phyloP scores from a whole-genome alignment of 2,797 vertebrate species.

The Lepus oiostolus region DNA sequence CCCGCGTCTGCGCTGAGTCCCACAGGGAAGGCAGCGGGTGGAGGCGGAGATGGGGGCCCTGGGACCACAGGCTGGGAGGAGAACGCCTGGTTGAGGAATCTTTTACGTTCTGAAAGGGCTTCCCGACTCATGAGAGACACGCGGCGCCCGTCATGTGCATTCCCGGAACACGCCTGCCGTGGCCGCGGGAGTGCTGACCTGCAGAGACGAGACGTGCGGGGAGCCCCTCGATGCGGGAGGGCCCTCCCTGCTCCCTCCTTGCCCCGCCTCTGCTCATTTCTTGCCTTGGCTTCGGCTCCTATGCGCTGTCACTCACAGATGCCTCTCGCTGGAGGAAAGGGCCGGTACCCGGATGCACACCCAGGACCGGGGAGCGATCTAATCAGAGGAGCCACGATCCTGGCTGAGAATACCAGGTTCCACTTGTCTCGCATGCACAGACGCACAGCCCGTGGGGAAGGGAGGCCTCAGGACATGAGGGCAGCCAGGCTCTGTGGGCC shows the following conservation, averaged over 20 bases:
- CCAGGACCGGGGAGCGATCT: slow-evolving; percentile 71
- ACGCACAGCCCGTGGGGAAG: neutral
- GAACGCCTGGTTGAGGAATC: neutral
- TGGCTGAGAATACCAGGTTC: slow-evolving; percentile 33
- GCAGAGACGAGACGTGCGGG: neutral
- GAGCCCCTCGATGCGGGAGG: neutral
- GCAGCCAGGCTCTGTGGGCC: neutral
- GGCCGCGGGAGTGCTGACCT: neutral
- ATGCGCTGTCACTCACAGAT: slow-evolving; percentile 54
- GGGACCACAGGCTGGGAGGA: neutral
- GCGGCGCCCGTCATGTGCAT: neutral
- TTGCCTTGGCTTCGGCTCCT: neutral
- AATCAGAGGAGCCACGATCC: slow-evolving; percentile 74
- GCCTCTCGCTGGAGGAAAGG: slow-evolving; percentile 63
- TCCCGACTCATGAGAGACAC: neutral
- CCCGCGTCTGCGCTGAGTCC: neutral
- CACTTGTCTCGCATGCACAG: too few species aligned
- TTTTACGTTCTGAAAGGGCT: slow-evolving; percentile 5
- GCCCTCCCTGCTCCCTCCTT: neutral
- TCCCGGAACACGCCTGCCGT: neutral
- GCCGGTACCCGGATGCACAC: slow-evolving; percentile 23
- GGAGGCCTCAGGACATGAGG: too few species aligned
- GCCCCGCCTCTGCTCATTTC: neutral
- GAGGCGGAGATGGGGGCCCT: neutral
- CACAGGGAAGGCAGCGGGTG: neutral